These are phyloP conservation scores for Calliopsis andreniformis DNA, from an alignment of 1,140 invertebrate species.

Conservation along the genomic window DNA sequence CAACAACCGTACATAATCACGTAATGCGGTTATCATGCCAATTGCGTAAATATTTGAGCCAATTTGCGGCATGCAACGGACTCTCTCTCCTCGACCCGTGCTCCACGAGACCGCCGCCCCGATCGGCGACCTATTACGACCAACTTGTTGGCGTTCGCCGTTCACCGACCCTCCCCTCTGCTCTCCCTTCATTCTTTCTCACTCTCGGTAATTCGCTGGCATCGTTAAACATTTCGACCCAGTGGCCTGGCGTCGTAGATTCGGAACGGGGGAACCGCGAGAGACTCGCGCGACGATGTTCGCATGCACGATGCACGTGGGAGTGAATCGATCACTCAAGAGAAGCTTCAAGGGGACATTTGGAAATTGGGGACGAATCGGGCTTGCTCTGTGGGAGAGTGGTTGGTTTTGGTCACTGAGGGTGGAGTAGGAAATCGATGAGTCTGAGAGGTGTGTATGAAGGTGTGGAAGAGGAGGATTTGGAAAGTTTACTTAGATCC, in stretches of 20 bases:
- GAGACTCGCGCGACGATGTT: conserved; percentile 16
- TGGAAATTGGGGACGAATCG: not conserved
- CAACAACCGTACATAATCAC: conserved; percentile 79
- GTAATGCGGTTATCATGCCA: conserved; percentile 79
- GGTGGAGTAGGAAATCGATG: too few relatives aligned
- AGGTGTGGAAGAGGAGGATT: too few relatives aligned
- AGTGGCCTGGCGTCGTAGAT: conserved; percentile 16
- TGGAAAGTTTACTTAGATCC: too few relatives aligned
- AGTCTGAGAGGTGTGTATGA: too few relatives aligned
- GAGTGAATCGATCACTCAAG: conserved; percentile 14
- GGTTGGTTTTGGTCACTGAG: too few relatives aligned
- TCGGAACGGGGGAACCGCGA: conserved; percentile 5
- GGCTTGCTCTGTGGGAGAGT: too few relatives aligned
- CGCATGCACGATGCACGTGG: conserved; percentile 29
- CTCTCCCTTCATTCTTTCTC: conserved; percentile 51
- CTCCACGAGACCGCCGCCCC: conserved; percentile 48
- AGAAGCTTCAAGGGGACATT: not conserved
- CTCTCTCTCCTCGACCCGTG: conserved; percentile 59
- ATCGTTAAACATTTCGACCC: conserved; percentile 43
- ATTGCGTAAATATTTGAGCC: conserved; percentile 80
- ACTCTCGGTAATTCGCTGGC: conserved; percentile 20
- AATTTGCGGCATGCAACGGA: conserved; percentile 78
- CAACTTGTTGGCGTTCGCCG: conserved; percentile 58
- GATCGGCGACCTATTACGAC: conserved; percentile 63
- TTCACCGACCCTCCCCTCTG: conserved; percentile 45